phyloP scores from a whole-genome alignment of 2,113 vertebrate genomes.

The Pagrus major region DNA sequence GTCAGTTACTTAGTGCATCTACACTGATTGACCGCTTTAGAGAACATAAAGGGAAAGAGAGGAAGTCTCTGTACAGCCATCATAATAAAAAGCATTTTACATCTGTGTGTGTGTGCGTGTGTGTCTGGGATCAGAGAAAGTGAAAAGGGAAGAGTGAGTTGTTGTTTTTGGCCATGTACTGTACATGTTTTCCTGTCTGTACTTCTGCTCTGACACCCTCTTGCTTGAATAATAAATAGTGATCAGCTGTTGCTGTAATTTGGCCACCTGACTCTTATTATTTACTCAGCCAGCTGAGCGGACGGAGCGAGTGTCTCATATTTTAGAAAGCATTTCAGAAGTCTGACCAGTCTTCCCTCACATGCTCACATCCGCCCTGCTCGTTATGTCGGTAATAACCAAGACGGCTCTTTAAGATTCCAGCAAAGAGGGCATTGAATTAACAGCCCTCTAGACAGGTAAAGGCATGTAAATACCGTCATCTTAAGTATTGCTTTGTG shows the following conservation, averaged over 20 bases:
- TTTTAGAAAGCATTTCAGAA: conserved; percentile 19
- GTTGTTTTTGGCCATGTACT: conserved; percentile 35
- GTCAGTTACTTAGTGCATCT: conserved; percentile 35
- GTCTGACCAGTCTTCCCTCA: conserved; percentile 12
- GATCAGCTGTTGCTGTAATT: conserved; percentile 67
- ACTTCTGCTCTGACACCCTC: conserved; percentile 47
- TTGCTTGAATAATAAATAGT: conserved; percentile 70
- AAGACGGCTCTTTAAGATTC: conserved; percentile 8
- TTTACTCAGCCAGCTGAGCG: conserved; percentile 37
- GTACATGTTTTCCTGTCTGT: conserved; percentile 46
- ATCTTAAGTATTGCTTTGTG: conserved; percentile 24
- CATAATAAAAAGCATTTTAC: conserved; percentile 22
- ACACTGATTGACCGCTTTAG: conserved; percentile 30
- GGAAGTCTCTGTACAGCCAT: conserved; percentile 50
- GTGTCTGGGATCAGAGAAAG: neutral
- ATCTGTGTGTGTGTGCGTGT: conserved; percentile 3
- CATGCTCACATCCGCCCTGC: conserved; percentile 1
- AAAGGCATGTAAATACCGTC: neutral
- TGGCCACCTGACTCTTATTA: conserved; percentile 62
- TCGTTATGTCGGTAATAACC: conserved; percentile 28
- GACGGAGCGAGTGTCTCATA: conserved; percentile 31
- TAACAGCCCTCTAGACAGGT: conserved; percentile 5
- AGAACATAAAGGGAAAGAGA: conserved; percentile 41
- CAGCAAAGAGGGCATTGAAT: neutral
- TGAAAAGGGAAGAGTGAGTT: conserved; percentile 35